Conservation (phyloP, 1,140 invertebrate species). For the Drosophila gunungcola region DNA sequence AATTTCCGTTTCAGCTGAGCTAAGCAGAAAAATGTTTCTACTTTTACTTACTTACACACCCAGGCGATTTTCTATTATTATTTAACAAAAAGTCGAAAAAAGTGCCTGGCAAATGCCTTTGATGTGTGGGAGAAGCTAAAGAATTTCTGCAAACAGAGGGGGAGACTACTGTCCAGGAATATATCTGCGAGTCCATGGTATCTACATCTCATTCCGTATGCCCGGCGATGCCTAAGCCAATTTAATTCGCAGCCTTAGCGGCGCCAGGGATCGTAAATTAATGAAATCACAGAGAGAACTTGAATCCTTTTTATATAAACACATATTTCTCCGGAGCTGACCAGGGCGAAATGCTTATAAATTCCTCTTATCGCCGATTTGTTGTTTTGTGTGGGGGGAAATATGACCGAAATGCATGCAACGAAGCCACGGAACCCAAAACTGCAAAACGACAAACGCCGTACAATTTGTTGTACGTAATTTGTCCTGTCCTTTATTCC, state of each 20-base stretch:
- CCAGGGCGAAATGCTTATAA: slow-evolving; percentile 65
- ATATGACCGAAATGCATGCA: slow-evolving; percentile 74
- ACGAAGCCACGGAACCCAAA: slow-evolving; percentile 23
- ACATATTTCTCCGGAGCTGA: slow-evolving; percentile 55
- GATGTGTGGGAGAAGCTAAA: slow-evolving; percentile 53
- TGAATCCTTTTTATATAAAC: slow-evolving; percentile 65
- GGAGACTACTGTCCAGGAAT: slow-evolving; percentile 16
- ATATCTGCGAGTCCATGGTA: slow-evolving; percentile 7
- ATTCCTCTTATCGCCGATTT: slow-evolving; percentile 76
- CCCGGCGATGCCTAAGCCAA: slow-evolving; percentile 63
- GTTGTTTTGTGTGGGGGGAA: slow-evolving; percentile 36
- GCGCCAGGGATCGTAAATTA: slow-evolving; percentile 75
- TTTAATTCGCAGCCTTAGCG: slow-evolving; percentile 69
- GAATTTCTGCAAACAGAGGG: slow-evolving; percentile 8
- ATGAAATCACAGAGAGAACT: slow-evolving; percentile 68
- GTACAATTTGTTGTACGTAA: slow-evolving; percentile 77
- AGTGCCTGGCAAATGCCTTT: slow-evolving; percentile 47
- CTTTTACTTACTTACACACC: slow-evolving; percentile 66
- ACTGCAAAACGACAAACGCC: slow-evolving; percentile 41
- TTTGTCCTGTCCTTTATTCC: slow-evolving; percentile 56
- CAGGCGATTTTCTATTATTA: slow-evolving; percentile 75
- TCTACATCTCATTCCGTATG: slow-evolving; percentile 59
- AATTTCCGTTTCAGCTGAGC: slow-evolving; percentile 81
- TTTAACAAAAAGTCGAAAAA: slow-evolving; percentile 57
- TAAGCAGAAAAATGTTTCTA: slow-evolving; percentile 80